Conservation (phyloP, 2,113 vertebrate species). For the Pseudorasbora parva region DNA sequence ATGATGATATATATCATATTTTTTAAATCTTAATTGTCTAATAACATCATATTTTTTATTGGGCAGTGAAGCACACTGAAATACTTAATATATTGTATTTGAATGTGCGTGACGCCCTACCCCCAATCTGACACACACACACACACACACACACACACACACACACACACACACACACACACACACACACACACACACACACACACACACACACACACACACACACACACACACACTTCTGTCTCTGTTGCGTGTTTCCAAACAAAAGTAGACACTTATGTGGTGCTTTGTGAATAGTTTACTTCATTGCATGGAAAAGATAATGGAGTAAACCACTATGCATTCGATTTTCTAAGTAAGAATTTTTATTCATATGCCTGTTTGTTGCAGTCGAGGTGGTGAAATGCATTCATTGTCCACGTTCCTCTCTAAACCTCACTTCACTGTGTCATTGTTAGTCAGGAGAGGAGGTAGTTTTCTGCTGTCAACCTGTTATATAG, state of each 20-base stretch:
- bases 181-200: not conserved
- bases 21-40: not conserved
- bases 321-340: not conserved
- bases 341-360: not conserved
- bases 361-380: not conserved
- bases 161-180: not conserved
- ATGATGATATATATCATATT: too few relatives aligned
- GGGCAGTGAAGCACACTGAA: not conserved
- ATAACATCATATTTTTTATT: not conserved
- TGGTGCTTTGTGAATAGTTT: slow-evolving; percentile 43
- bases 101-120: slow-evolving; percentile 15
- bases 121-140: slow-evolving; percentile 30
- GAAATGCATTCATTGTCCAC: slow-evolving; percentile 42
- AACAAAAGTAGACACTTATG: slow-evolving; percentile 48
- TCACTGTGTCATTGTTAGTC: slow-evolving; percentile 67
- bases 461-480: slow-evolving; percentile 53
- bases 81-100: not conserved
- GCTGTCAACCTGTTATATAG: slow-evolving; percentile 26
- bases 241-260: slow-evolving; percentile 27
- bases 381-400: too few relatives aligned
- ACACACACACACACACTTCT: not conserved
- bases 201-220: not conserved
- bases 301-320: not conserved
- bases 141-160: not conserved
- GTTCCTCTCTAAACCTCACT: slow-evolving; percentile 59